phyloP scores from a whole-genome alignment of 2,797 vertebrate species.

The Cyprinodon diabolis region DNA sequence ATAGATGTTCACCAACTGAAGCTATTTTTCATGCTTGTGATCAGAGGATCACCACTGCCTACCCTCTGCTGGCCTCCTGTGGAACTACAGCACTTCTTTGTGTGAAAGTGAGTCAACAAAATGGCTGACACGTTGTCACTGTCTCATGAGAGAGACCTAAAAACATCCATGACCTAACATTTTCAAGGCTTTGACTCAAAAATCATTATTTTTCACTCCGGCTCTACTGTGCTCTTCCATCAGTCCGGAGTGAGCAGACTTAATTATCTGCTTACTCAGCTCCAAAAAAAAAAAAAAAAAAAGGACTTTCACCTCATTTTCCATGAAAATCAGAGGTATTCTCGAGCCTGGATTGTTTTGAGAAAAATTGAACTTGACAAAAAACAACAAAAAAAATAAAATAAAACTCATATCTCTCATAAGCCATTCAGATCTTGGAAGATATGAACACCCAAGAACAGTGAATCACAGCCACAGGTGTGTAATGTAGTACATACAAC shows the following conservation, averaged over 20 bases:
- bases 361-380: background rate
- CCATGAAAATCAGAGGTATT: background rate
- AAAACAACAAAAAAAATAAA: too few species aligned
- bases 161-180: background rate
- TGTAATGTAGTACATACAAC: background rate
- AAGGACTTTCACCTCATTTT: background rate
- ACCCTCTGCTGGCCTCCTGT: constrained; percentile 55
- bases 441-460: background rate
- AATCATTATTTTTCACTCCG: background rate
- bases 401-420: background rate
- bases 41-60: background rate
- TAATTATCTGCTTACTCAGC: background rate
- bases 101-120: constrained; percentile 59
- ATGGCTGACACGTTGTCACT: constrained; percentile 64
- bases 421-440: background rate
- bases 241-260: background rate
- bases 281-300: background rate
- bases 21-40: constrained; percentile 18
- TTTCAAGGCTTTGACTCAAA: too few species aligned
- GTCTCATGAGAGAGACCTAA: constrained; percentile 20
- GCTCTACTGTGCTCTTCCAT: background rate
- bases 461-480: background rate
- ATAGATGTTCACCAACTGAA: constrained; percentile 7
- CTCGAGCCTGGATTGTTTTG: background rate
- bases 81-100: constrained; percentile 45